Evolutionary conservation across 1,140 invertebrate genomes (phyloP), one percentile per base, ranked within the genome.

Genomic region (Drosophila nigromelanica): DNA sequence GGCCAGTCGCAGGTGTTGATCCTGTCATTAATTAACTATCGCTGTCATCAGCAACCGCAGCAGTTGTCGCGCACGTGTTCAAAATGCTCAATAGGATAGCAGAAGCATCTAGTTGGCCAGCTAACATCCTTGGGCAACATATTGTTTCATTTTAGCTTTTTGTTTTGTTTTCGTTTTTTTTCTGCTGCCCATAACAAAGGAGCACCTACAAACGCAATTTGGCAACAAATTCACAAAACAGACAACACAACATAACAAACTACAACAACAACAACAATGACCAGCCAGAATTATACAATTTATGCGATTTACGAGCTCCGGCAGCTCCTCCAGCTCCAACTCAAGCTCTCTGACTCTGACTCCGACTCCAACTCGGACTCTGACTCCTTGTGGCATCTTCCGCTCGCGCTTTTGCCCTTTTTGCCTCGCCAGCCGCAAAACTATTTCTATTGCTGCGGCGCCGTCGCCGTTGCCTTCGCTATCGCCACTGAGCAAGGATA

Each of bases 391-490:
- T 55, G n/a, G 27, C 76, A 73, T 73, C 75, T 59, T 52, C 69
- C 27, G 61, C 43, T 42, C 50, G 54, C 61, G 15, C 61, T 59
- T 64, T 35, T 45, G n/a, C 15, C 14, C 37, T 33, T 14, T 70
- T 81, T 79, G 68, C 45, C 69, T 70, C 43, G 42, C 37, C 27
- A 50, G 78, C 83, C 73, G 71, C 72, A 76, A 87, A 89, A 89
- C 79, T 89, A 89, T 89, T 89, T 89, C 83, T 89, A 89, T 89
- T 83, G 83, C 83, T 86, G 82, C 83, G 82, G 83, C 82, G 81
- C 79, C 67, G 52, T 71, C 60, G 75, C 59, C 69, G 48, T 69
- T 35, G 78, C 61, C 67, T 37, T 12, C 42, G 56, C 55, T 47
- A 39, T 61, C 48, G 52, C 69, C 73, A 61, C 69, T 78, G 85